A percentile compares a stretch with the other conserved stretches of the same genome.
Conservation (phyloP, 2,888 invertebrate genomes). For the Copidosoma aretas region DNA sequence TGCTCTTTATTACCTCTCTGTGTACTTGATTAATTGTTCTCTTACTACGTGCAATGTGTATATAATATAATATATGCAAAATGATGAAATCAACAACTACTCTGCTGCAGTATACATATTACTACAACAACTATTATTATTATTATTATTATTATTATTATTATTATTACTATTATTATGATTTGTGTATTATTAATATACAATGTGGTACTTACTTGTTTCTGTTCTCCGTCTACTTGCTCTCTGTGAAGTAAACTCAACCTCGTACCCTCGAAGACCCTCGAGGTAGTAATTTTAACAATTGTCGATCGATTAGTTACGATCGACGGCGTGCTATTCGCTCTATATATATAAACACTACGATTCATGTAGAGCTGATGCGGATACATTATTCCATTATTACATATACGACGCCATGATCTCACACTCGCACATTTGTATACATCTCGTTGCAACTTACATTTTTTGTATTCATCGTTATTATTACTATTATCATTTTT, state of each 20-base stretch:
- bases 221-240: conserved; percentile 18
- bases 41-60: not conserved
- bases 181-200: conserved; percentile 13
- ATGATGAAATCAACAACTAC: no score
- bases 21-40: not conserved
- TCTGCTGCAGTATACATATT: no score
- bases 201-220: conserved; percentile 4
- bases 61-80: not conserved
- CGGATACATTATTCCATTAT: conserved; percentile 9
- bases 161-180: conserved; percentile 15
- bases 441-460: not conserved
- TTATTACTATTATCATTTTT: not conserved
- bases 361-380: conserved; percentile 34
- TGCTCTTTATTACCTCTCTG: not conserved
- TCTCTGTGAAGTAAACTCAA: conserved; percentile 5
- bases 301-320: conserved; percentile 41
- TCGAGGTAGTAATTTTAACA: conserved; percentile 43
- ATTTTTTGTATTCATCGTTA: conserved; percentile 19
- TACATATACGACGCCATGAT: conserved; percentile 10
- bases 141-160: not conserved
- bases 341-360: conserved; percentile 16
- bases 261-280: conserved; percentile 48
- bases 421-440: conserved; percentile 16
- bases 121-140: not conserved
- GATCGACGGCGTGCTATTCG: conserved; percentile 40